Conservation (phyloP, 2,797 vertebrate genomes). For the Sebastes wilsoni region DNA sequence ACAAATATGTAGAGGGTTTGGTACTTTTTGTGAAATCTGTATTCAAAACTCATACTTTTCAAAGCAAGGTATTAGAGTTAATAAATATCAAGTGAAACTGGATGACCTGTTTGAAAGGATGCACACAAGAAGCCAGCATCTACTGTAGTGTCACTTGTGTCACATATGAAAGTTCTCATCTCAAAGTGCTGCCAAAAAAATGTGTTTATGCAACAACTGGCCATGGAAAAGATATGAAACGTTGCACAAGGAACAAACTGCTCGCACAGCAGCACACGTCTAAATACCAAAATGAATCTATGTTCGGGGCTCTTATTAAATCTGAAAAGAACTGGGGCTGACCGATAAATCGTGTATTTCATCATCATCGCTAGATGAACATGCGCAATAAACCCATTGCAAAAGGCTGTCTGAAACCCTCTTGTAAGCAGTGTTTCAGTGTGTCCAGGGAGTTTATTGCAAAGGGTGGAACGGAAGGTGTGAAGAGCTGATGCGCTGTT, state of each 20-base stretch:
- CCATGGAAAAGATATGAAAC: not conserved
- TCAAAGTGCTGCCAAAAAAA: constrained; percentile 2
- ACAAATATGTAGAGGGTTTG: constrained; percentile 1
- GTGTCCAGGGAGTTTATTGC: too few relatives aligned
- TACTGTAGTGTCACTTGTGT: not conserved
- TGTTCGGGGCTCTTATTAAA: not conserved
- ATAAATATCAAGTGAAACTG: not conserved
- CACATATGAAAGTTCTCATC: not conserved
- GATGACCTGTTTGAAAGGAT: not conserved
- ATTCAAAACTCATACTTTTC: not conserved
- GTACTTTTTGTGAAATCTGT: not conserved
- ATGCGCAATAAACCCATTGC: too few relatives aligned
- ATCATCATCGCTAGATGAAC: too few relatives aligned
- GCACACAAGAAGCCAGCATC: not conserved
- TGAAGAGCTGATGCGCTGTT: too few relatives aligned
- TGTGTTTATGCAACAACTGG: not conserved
- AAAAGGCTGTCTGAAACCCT: too few relatives aligned
- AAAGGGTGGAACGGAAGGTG: too few relatives aligned
- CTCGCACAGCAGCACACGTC: not conserved
- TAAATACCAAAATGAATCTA: not conserved
- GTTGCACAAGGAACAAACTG: not conserved
- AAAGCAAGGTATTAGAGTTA: not conserved
- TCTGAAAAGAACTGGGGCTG: not conserved
- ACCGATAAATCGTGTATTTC: not conserved
- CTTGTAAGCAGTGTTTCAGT: too few relatives aligned